Evolutionary conservation across 2,888 invertebrate species (phyloP), one percentile per base, ranked within the genome.

Genomic region (Anticlea derivata): DNA sequence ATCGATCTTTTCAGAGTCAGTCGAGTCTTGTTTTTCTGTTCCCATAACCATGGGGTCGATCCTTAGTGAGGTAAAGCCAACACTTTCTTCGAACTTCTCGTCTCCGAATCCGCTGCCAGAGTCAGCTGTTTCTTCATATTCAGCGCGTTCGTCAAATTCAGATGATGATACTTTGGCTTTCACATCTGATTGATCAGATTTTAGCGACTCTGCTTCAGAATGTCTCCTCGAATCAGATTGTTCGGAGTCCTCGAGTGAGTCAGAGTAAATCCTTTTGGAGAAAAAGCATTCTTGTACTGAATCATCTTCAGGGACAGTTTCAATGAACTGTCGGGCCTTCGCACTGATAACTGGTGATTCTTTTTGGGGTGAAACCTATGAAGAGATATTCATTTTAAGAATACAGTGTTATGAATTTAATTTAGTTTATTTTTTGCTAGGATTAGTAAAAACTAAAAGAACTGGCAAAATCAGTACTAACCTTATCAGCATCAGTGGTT

Each of bases 261-360:
- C 91, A 1, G 91, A 91, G 50, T 91, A 91, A 33, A 91, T 91
- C 11, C 91, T 78, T 65, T 91, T 91, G 0, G 91, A 91, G 59
- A 91, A 91, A 72, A 91, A 91, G 48, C 91, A 91, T 73, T 91
- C 91, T 67, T 91, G 91, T 5, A 91, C 91, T 3, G 91, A 91
- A 63, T 91, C 91, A 65, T 91, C 91, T 75, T 91, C 91, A 3
- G 91, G 91, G n/a, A 91, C 91, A 5, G 91, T 91, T 66, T 91
- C 91, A 55, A 91, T 91, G 55, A 91, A 91, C 53, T 91, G 91
- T 0, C 91, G 78, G 10, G 91, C 91, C 63, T 91, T 91, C 7
- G 91, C 89, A 60, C 91, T 91, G 24, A 91, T 91, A 0, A 89
- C 86, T 30, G 90, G 89, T 1, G 90, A 90, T 57, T 90, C 91